Evolutionary conservation across 1,140 invertebrate species (phyloP).

Genomic region (Pseudomyrmex gracilis): DNA sequence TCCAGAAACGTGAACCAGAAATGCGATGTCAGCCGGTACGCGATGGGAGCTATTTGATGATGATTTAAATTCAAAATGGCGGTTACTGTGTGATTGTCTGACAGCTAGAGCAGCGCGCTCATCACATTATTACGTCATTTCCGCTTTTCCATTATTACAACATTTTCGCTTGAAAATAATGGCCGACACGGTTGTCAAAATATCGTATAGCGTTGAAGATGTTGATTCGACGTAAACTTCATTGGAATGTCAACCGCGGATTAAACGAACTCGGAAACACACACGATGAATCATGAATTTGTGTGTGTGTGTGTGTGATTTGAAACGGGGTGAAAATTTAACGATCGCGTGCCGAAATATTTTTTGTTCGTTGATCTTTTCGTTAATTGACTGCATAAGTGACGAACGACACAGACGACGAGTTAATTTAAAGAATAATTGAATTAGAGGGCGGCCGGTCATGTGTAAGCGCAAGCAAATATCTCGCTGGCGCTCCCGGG

Average conservation of each 20-base stretch:
- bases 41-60: slow-evolving; percentile 28
- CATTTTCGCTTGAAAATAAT: slow-evolving; percentile 35
- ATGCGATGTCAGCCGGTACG: slow-evolving; percentile 16
- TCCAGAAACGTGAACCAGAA: slow-evolving; percentile 18
- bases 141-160: slow-evolving; percentile 31
- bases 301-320: neutral
- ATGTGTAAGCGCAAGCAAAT: slow-evolving; percentile 17
- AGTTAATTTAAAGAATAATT: slow-evolving; percentile 44
- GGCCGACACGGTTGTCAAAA: slow-evolving; percentile 15
- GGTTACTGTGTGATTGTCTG: slow-evolving; percentile 13
- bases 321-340: slow-evolving; percentile 16
- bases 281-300: neutral
- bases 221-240: slow-evolving; percentile 28
- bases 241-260: neutral
- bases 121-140: slow-evolving; percentile 37
- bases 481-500: neutral
- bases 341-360: neutral
- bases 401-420: neutral
- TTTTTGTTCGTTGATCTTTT: slow-evolving; percentile 19
- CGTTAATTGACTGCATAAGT: slow-evolving; percentile 25
- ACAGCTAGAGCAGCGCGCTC: slow-evolving; percentile 5
- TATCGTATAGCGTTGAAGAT: slow-evolving; percentile 25
- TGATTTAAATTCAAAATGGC: slow-evolving; percentile 46
- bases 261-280: neutral
- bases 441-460: slow-evolving; percentile 8